Conservation (phyloP, 2,888 invertebrate genomes). For the Drosophila kambysellisi region DNA sequence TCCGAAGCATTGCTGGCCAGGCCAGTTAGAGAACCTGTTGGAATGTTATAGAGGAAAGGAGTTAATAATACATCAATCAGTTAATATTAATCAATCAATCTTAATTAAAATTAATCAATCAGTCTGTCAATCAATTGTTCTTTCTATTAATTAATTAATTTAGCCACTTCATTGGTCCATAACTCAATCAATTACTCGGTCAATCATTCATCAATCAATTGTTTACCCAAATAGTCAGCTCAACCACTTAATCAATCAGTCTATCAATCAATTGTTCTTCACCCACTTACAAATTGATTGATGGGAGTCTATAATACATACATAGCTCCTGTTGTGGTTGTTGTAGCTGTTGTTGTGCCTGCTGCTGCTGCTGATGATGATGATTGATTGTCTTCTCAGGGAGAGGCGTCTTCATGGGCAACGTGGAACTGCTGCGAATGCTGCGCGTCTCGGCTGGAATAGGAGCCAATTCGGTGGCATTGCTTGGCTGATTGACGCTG, state of each 20-base stretch:
- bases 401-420: constrained; percentile 25
- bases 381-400: constrained; percentile 10
- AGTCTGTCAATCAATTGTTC: not conserved
- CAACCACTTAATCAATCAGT: not conserved
- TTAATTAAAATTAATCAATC: not conserved
- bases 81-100: not conserved
- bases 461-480: constrained; percentile 50
- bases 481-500: constrained; percentile 32
- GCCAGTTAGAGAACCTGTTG: constrained; percentile 73
- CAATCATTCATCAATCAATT: not conserved
- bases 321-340: constrained; percentile 61
- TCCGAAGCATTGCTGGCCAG: constrained; percentile 78
- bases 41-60: not conserved
- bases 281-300: not conserved
- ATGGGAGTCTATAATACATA: constrained; percentile 16
- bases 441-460: constrained; percentile 68
- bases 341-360: constrained; percentile 22
- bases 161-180: not conserved
- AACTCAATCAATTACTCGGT: not conserved
- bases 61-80: not conserved
- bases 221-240: not conserved
- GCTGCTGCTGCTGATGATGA: constrained; percentile 4
- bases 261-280: not conserved
- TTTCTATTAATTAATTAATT: not conserved
- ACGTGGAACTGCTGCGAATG: constrained; percentile 48